Conservation (phyloP, 2,113 vertebrate species). For the Bungarus multicinctus region DNA sequence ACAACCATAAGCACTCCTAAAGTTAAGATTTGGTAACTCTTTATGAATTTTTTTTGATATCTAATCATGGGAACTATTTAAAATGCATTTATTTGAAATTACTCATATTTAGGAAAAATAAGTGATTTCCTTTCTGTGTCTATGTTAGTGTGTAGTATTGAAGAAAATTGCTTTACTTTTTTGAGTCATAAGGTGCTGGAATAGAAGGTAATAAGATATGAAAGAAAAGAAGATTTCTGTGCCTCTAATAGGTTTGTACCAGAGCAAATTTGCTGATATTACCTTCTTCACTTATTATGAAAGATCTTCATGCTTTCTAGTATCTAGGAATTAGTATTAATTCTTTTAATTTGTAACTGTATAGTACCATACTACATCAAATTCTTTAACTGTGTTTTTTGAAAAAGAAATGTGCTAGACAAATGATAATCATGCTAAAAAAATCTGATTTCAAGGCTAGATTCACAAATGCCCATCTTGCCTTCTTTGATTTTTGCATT, state of each 20-base stretch:
- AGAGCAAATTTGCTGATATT: background rate
- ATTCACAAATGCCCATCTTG: background rate
- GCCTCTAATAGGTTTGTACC: background rate
- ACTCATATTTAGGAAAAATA: background rate
- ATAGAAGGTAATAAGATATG: background rate
- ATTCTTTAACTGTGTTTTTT: background rate
- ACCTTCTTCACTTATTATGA: background rate
- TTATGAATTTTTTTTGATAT: background rate
- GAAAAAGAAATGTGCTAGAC: background rate
- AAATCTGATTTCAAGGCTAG: background rate
- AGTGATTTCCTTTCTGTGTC: background rate
- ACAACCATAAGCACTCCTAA: background rate
- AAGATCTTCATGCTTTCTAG: background rate
- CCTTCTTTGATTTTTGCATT: too few relatives aligned
- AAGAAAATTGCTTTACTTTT: background rate
- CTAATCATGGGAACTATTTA: background rate
- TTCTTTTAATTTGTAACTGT: background rate
- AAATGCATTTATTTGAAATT: background rate
- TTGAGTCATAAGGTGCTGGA: background rate
- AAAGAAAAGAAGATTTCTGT: background rate
- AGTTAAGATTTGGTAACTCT: background rate
- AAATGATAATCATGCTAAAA: background rate
- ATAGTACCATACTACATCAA: background rate
- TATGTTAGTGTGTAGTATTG: background rate
- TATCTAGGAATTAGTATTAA: background rate